Evolutionary conservation across 2,888 invertebrate species (phyloP), one percentile per base, ranked within the genome.

Genomic region (Acleris holmiana): DNA sequence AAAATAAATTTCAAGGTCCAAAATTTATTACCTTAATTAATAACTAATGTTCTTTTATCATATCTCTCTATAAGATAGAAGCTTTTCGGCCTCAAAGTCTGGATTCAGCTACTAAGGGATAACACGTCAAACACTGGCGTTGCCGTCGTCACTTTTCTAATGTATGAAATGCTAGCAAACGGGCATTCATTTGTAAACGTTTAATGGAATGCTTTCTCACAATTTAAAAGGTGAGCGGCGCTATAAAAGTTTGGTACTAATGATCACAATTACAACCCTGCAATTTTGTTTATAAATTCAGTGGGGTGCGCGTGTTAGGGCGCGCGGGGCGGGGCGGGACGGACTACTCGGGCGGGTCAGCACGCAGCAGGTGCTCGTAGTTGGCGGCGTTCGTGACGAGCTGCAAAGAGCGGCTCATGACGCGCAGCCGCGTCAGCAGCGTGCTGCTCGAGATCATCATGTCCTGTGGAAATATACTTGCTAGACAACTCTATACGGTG

Each of bases 261-360:
- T 63, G 67, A 74, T 74, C 74, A 74, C 74, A 72, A 68, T 72
- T 57, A 61, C 62, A 69, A 73, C 74, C 74, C 74, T 74, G 74
- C 69, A 69, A 70, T 64, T 64, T 68, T 69, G 68, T 68, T 50
- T 57, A 18, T 55, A 59, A 49, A 40, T 59, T 60, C 65, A 67
- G 67, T 62, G 47, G 41, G 8, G 21, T 19, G 40, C 21, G 35
- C 13, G 35, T 13, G 35, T 13, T 2, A 18, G 18, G 23, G n/a
- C 6, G 18, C 19, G 41, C 25, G 44, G 18, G 19, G 23, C 21
- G 25, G 17, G 46, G 46, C 46, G 46, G 18, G 21, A 15, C 19
- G 6, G 18, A 25, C 25, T 50, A 40, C 15, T 40, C 13, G 18
- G 47, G 23, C 35, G 29, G 18, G 19, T 47, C 47, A 1, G 53